Evolutionary conservation across 2,113 vertebrate species (phyloP).

Genomic region (Tonatia bakeri): DNA sequence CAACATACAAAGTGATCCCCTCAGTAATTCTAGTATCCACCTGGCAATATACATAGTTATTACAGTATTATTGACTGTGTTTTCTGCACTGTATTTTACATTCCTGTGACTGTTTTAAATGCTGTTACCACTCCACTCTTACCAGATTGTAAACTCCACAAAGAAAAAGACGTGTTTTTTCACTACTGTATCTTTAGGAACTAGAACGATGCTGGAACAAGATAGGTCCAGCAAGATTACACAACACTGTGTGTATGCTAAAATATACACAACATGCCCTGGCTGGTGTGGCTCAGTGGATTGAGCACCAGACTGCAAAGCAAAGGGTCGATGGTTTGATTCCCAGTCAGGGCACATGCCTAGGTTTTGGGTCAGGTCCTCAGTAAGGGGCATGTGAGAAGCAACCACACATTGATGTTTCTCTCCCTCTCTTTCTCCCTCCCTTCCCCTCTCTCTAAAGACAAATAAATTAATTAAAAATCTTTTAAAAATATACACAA

Average conservation of each 20-base stretch:
- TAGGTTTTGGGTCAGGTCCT: too few species aligned
- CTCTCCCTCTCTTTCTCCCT: too few species aligned
- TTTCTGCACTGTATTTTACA: background rate
- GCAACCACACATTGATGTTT: too few species aligned
- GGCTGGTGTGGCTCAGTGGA: too few species aligned
- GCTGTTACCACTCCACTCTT: background rate
- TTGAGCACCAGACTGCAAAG: too few species aligned
- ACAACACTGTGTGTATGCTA: too few species aligned
- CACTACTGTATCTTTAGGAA: background rate
- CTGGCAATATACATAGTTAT: background rate
- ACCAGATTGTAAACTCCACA: background rate
- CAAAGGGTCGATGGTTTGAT: too few species aligned
- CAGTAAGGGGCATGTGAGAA: too few species aligned
- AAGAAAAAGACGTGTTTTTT: background rate
- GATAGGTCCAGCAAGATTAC: background rate
- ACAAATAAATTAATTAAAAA: too few species aligned
- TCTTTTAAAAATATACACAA: background rate
- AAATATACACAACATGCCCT: background rate
- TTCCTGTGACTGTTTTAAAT: background rate
- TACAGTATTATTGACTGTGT: background rate
- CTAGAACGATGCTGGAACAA: background rate
- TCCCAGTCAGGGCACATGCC: too few species aligned
- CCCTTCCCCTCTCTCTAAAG: too few species aligned
- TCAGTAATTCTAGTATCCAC: background rate
- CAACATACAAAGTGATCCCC: background rate